Base-by-base conservation (phyloP, 2,888 invertebrate genomes). In the Euclidia mi region DNA sequence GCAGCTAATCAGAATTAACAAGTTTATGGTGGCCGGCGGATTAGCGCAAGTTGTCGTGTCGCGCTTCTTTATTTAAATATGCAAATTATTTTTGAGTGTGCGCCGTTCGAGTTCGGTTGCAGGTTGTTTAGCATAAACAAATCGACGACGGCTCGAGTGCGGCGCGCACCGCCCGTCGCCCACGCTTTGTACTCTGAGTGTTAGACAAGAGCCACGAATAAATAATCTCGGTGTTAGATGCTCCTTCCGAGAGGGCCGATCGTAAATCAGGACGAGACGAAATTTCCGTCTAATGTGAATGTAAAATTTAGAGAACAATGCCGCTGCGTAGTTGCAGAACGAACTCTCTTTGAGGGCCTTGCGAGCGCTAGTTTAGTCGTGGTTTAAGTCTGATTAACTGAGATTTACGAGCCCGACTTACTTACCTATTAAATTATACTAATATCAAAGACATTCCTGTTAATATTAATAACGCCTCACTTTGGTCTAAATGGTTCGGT, bases 71-170 rank as follows among this genome's bases (percentile, higher is more conserved):
- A 87, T 88, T 88, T 87, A 85, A 87, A 88, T 88, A 91, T 91
- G 89, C 77, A 86, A 90, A 91, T 90, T 71, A 87, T 89, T 91
- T 88, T 87, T 85, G 84, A 88, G 82, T 86, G 77, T 79, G 80
- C 85, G 73, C 70, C 74, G 78, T 76, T 78, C 68, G 75, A 85
- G 85, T 88, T 87, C 53, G 76, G 84, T 82, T 86, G 84, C 82
- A 85, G 74, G 79, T 86, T 87, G 84, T 85, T 92, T 89, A 89
- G 85, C 90, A 90, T 90, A 90, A 89, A 90, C 89, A 90, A 90
- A 89, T 89, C 85, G 84, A 73, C 69, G 56, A 35, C 56, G 61
- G 46, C 44, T 65, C 49, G 40, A 40, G 57, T 44, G 49, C 52
- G 61, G 45, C 43, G 40, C 34, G 44, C 43, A 40, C 34, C 37